Evolutionary conservation across 2,888 invertebrate genomes (phyloP), one percentile per base, ranked within the genome.

Genomic region (Psylliodes chrysocephalus): DNA sequence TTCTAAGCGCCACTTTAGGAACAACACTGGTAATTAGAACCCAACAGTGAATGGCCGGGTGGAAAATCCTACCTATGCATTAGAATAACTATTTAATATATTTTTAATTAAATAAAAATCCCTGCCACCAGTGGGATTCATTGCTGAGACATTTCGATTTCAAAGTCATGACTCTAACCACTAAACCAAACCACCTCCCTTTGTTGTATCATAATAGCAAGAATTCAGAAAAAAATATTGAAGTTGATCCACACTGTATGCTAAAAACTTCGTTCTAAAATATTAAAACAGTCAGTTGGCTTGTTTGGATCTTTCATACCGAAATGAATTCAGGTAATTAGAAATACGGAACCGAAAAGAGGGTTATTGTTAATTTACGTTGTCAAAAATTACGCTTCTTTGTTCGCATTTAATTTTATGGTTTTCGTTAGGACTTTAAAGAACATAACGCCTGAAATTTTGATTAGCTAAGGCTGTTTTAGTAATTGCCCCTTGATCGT

Each of bases 361-460:
- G 54, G 54, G 40, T 54, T 42, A 54, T 54, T 28, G 54, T 42
- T 42, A 54, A 54, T 54, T 54, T 42, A 28, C 17, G 54, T 54
- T 54, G 25, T 40, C 42, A 54, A 54, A 54, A 54, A 54, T 28
- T 54, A 54, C 38, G 28, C 54, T 40, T 54, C 42, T 38, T 38
- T 42, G 28, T 40, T 54, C 42, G 17, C 42, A 15, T 40, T 54
- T 42, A 42, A 54, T 54, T 54, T 42, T 25, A 54, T 42, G 54
- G 54, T 22, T 42, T 40, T 8, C 12, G 25, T 40, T 38, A 14
- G 40, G 42, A n/a, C 25, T 54, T 25, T 17, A 42, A 54, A 22
- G n/a, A 22, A 46, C n/a, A 46, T 22, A 22, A 25, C 10, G 46
- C 14, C 46, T 19, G 46, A 46, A 46, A 46, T 46, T 46, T 46